Conservation (phyloP, 2,113 vertebrate species). For the Pterocles gutturalis region DNA sequence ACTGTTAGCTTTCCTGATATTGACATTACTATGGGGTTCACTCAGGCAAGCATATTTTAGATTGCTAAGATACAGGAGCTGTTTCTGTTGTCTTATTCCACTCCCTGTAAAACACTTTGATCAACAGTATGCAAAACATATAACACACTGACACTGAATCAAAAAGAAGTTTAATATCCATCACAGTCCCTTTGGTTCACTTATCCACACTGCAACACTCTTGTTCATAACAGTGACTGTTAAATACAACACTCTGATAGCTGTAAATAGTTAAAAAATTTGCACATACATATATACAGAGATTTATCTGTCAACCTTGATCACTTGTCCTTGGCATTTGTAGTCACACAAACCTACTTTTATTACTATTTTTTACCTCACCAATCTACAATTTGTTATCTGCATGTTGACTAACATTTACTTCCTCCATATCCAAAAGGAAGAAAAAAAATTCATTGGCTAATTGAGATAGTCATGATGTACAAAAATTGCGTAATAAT, state of each 20-base stretch:
- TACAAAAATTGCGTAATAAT: neutral
- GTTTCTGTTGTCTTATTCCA: neutral
- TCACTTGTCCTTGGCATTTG: neutral
- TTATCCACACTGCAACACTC: neutral
- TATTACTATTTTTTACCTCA: neutral
- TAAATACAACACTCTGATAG: neutral
- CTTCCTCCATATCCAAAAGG: neutral
- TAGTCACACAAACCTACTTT: neutral
- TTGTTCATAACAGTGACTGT: neutral
- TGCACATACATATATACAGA: neutral
- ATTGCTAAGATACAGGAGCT: neutral
- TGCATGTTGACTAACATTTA: neutral
- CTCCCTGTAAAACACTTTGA: neutral
- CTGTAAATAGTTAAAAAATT: neutral
- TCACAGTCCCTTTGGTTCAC: neutral
- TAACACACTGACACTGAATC: neutral
- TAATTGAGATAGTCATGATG: neutral
- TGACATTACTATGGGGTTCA: neutral
- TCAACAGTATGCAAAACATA: neutral
- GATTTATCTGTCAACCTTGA: neutral
- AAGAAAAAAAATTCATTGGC: neutral
- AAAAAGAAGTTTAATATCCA: neutral
- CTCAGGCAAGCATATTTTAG: neutral
- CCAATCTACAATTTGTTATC: neutral
- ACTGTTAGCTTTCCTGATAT: neutral